A percentile compares a stretch with the other conserved stretches of the same genome.
phyloP scores from a whole-genome alignment of 2,797 vertebrate genomes.

The Chiropotes sagulatus region DNA sequence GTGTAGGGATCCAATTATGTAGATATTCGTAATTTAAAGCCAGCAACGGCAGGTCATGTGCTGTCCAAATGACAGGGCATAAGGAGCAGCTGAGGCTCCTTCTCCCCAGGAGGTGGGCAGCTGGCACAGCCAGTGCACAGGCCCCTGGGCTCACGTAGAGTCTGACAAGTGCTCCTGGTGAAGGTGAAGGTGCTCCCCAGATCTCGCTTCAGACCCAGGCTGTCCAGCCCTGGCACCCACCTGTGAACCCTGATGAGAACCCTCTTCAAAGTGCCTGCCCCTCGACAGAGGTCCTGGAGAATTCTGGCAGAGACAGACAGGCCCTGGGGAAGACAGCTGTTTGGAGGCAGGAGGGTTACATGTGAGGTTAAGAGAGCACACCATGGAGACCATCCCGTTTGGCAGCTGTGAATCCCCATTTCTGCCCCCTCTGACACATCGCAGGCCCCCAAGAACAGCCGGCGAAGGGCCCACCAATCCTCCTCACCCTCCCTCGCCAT shows the following conservation, averaged over 20 bases:
- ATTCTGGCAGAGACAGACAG: accelerated
- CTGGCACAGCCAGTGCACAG: neutral
- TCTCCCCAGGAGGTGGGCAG: neutral
- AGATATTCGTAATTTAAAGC: neutral
- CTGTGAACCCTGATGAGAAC: accelerated
- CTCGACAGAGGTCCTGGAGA: accelerated
- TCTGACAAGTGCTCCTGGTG: accelerated
- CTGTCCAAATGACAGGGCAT: neutral
- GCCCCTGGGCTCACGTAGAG: neutral
- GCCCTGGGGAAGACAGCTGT: neutral
- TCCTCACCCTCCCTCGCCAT: accelerated
- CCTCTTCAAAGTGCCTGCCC: accelerated
- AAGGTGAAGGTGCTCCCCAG: neutral
- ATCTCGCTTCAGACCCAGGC: neutral
- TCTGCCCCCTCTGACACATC: accelerated
- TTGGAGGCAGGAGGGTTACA: neutral
- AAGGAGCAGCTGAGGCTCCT: too few species aligned
- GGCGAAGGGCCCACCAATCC: accelerated
- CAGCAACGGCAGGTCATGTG: too few species aligned
- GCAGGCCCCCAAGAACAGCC: accelerated
- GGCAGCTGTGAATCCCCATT: accelerated
- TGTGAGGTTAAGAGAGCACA: neutral
- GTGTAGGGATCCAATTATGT: neutral
- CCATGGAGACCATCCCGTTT: accelerated
- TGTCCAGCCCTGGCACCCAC: neutral